Evolutionary conservation across 2,797 vertebrate genomes (phyloP).

Genomic region (Karalla daura): DNA sequence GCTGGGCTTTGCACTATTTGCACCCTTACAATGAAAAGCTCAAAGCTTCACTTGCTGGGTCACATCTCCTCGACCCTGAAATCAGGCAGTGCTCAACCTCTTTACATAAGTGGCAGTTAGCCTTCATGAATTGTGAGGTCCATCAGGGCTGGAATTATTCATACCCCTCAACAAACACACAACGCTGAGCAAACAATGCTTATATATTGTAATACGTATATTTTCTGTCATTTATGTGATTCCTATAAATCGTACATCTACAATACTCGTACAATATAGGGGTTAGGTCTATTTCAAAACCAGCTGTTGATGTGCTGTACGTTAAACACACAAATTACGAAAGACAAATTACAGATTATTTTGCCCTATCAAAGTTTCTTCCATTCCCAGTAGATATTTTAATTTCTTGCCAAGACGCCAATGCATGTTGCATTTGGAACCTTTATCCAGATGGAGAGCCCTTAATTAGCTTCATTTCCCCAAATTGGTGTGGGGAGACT

Average conservation of each 20-base stretch:
- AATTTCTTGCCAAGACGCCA: conserved; percentile 55
- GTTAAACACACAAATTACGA: background rate
- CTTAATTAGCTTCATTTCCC: conserved; percentile 66
- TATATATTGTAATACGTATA: background rate
- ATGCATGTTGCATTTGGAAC: conserved; percentile 50
- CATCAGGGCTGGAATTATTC: too few species aligned
- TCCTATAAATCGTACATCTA: too few species aligned
- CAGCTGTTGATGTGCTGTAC: background rate
- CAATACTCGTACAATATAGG: background rate
- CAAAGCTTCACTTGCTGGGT: background rate
- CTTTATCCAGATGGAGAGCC: conserved; percentile 50
- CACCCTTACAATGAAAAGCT: background rate
- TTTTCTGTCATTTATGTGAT: background rate
- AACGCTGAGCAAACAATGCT: background rate
- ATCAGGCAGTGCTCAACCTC: background rate
- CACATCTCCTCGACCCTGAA: conserved; percentile 8
- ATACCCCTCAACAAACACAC: too few species aligned
- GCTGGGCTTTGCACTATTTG: background rate
- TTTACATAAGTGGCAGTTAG: background rate
- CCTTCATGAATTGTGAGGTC: background rate
- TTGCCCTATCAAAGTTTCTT: conserved; percentile 28
- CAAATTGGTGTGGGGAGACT: conserved; percentile 40
- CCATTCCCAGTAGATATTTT: conserved; percentile 46
- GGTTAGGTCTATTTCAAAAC: background rate
- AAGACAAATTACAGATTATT: conserved; percentile 34